Conservation (phyloP, 2,797 vertebrate species). For the Kryptolebias ocellatus region DNA sequence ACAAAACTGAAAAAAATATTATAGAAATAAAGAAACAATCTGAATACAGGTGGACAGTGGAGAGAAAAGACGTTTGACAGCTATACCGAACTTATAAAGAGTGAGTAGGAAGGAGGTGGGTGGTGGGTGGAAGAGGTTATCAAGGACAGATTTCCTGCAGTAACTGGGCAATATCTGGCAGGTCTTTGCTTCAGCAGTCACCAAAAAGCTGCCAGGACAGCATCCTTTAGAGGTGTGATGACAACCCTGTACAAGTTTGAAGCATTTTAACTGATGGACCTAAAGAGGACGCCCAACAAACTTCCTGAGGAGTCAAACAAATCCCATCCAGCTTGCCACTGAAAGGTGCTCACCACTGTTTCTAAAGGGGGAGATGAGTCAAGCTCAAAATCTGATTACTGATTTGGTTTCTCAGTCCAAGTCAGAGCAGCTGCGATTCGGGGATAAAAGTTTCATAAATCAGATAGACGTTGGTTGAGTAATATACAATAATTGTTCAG, state of each 20-base stretch:
- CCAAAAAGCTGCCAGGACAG: slow-evolving; percentile 39
- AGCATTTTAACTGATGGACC: slow-evolving; percentile 26
- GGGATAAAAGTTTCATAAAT: not conserved
- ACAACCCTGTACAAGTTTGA: slow-evolving; percentile 38
- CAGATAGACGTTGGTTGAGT: no score
- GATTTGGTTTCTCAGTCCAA: no score
- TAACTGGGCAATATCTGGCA: slow-evolving; percentile 60
- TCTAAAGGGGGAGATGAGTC: not conserved
- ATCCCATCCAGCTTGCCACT: not conserved
- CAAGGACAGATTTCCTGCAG: slow-evolving; percentile 67
- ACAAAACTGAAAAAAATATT: slow-evolving; percentile 2
- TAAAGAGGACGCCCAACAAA: slow-evolving; percentile 21
- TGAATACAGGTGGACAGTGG: slow-evolving; percentile 17
- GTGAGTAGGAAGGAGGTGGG: slow-evolving; percentile 35
- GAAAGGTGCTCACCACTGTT: not conserved
- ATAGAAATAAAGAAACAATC: slow-evolving; percentile 22
- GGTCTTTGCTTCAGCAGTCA: slow-evolving; percentile 32
- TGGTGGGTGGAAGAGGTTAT: slow-evolving; percentile 63
- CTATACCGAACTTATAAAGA: slow-evolving; percentile 31
- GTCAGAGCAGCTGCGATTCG: no score
- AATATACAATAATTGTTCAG: not conserved
- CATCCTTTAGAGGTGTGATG: slow-evolving; percentile 28
- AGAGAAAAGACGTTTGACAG: slow-evolving; percentile 27
- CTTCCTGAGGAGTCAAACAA: slow-evolving; percentile 29
- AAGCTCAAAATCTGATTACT: no score